Evolutionary conservation across 2,113 vertebrate genomes (phyloP), one percentile per base, ranked within the genome.

Genomic region (Terrapene triunguis): DNA sequence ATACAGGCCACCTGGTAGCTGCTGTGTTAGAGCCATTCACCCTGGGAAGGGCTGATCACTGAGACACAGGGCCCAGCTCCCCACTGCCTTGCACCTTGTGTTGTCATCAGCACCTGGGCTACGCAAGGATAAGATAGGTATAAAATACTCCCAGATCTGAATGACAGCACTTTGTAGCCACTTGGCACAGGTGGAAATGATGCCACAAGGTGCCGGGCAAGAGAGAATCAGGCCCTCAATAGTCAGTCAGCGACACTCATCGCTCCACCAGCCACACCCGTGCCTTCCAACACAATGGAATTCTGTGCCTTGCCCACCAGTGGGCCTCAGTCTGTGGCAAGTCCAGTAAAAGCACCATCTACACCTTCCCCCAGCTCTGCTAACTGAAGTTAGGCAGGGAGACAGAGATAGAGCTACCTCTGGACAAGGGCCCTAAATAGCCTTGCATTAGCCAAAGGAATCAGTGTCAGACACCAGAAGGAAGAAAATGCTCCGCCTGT

Each of bases 301-400:
- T 38, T n/a, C 21, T 69, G 59, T 2, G 17, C 29, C 4, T 88
- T 29, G 86, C 24, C 19, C 11, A 1, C 53, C 1, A 38, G 42
- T 19, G 47, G 12, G 16, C 72, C 1, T 59, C 69, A 79, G 21
- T 29, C 48, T 35, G 57, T 76, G 76, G 5, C 59, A 86, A 12
- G 65, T 72, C 25, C 29, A 35, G 59, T 53, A 76, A 90, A 92
- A 8, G 5, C 29, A 83, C 53, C 3, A 3, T 57, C 51, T 86
- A 90, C 47, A 24, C 25, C 35, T 8, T 89, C 62, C 89, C 84
- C 6, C 32, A 4, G 27, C 84, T 25, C 55, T 84, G 53, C 21
- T 94, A 55, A 79, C 54, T 0, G 0, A 83, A 85, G 25, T 0
- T 1, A 47, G 25, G 62, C 25, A 35, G 14, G 35, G 65, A 72